phyloP scores from a whole-genome alignment of 2,888 invertebrate genomes.

The Drosophila flavopinicola region DNA sequence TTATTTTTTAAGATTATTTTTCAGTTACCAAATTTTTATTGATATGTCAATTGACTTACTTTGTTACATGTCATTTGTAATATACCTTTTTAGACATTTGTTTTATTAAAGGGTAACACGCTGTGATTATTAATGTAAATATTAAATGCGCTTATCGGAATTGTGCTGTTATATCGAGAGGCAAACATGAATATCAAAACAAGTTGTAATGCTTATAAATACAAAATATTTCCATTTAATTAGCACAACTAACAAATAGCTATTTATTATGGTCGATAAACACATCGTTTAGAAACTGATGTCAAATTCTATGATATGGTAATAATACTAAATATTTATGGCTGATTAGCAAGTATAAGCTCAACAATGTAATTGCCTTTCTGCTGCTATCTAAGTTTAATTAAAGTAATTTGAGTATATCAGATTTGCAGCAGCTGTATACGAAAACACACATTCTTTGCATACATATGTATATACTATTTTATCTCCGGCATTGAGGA shows the following conservation, averaged over 20 bases:
- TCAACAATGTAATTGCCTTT: not conserved
- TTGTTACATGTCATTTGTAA: too few species aligned
- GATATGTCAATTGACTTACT: too few species aligned
- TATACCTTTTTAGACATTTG: not conserved
- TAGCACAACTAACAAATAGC: too few species aligned
- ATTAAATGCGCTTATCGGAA: not conserved
- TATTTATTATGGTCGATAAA: not conserved
- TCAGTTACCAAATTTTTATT: too few species aligned
- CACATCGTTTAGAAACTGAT: not conserved
- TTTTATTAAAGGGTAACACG: not conserved
- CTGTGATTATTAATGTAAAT: not conserved
- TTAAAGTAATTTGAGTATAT: conserved; percentile 1
- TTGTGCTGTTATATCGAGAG: not conserved
- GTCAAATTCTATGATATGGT: too few species aligned
- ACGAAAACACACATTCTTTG: conserved; percentile 2
- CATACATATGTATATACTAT: not conserved
- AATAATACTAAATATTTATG: not conserved
- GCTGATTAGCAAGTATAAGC: not conserved
- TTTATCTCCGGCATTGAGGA: not conserved
- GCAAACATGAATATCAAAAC: not conserved
- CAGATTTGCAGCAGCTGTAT: conserved; percentile 1
- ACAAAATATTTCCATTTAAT: too few species aligned
- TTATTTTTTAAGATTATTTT: too few species aligned
- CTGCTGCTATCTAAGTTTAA: not conserved
- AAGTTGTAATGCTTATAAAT: not conserved